Conservation (phyloP, 2,797 vertebrate species). For the Chelmon rostratus region DNA sequence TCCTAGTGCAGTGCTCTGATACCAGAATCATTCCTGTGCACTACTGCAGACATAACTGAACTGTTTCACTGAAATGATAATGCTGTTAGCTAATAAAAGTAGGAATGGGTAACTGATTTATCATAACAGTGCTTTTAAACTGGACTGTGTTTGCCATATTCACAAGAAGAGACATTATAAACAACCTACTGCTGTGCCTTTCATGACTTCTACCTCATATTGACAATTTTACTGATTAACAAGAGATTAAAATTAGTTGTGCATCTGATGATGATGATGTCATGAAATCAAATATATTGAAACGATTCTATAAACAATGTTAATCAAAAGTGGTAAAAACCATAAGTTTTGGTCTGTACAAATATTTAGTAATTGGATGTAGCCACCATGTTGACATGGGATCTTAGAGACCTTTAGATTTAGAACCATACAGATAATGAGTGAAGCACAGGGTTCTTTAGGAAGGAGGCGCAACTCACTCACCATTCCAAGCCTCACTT, state of each 20-base stretch:
- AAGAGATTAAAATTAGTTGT: not conserved
- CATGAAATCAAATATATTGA: not conserved
- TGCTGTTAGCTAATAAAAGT: not conserved
- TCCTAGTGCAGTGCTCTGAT: not conserved
- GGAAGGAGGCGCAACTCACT: constrained; percentile 52
- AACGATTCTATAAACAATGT: not conserved
- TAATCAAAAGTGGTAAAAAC: not conserved
- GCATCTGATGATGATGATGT: not conserved
- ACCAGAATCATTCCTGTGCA: not conserved
- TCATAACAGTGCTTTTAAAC: not conserved
- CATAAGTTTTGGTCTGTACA: not conserved
- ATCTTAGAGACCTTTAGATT: not conserved
- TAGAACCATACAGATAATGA: not conserved
- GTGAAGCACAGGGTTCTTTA: not conserved
- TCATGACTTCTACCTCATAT: not conserved
- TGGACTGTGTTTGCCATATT: not conserved
- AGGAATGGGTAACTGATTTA: not conserved
- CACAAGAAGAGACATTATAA: not conserved
- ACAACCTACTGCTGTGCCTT: not conserved
- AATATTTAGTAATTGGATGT: not conserved
- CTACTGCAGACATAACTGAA: not conserved
- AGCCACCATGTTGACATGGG: constrained; percentile 1
- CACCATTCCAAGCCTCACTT: constrained; percentile 98
- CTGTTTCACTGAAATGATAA: not conserved
- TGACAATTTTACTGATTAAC: not conserved